Evolutionary conservation across 2,113 vertebrate species (phyloP).

Genomic region (Lampris megalopsis): DNA sequence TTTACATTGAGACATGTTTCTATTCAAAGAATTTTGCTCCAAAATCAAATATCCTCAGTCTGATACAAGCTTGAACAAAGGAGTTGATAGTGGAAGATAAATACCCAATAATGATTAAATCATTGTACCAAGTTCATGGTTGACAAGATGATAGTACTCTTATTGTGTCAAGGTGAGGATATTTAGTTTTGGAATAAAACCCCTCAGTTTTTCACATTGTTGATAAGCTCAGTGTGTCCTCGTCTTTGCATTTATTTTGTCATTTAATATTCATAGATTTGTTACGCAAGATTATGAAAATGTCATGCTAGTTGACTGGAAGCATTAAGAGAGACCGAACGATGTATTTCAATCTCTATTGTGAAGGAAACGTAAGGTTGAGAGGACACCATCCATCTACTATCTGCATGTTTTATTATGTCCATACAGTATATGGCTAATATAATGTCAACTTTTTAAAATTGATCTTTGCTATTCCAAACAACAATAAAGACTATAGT

Average conservation of each 20-base stretch:
- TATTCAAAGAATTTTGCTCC: neutral
- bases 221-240: neutral
- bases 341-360: neutral
- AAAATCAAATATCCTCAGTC: neutral
- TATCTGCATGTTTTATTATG: slow-evolving; percentile 67
- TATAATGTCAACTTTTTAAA: slow-evolving; percentile 65
- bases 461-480: slow-evolving; percentile 73
- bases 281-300: neutral
- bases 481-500: slow-evolving; percentile 71
- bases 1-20: neutral
- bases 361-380: neutral
- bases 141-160: too few species aligned
- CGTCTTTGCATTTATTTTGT: neutral
- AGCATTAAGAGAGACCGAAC: neutral
- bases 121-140: too few species aligned
- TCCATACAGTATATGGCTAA: slow-evolving; percentile 60
- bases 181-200: neutral
- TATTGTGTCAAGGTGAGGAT: neutral
- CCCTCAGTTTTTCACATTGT: neutral
- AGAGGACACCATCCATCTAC: slow-evolving; percentile 11
- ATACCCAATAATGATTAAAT: too few species aligned
- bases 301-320: neutral
- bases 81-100: too few species aligned
- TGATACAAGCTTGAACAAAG: too few species aligned
- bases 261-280: neutral